Evolutionary conservation across 2,113 vertebrate genomes (phyloP).

Genomic region (Gopherus evgoodei): DNA sequence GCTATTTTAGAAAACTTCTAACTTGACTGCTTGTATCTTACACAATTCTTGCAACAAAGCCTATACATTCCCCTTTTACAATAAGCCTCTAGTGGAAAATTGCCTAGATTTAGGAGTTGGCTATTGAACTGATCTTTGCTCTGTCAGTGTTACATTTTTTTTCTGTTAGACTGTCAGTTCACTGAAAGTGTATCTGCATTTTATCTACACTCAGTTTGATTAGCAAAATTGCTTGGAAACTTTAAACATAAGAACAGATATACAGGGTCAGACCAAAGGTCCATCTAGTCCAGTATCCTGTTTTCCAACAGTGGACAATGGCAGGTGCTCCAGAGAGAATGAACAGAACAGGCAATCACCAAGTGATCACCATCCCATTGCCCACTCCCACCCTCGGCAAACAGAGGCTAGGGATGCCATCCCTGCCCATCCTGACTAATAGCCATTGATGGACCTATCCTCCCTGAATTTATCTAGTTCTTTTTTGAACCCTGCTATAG

Average conservation of each 20-base stretch:
- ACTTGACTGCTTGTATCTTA: constrained; percentile 42
- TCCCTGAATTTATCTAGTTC: too few species aligned
- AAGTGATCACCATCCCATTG: too few species aligned
- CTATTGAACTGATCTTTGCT: constrained; percentile 54
- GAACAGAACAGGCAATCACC: too few species aligned
- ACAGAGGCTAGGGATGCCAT: too few species aligned
- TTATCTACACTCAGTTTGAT: constrained; percentile 50
- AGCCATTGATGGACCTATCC: too few species aligned
- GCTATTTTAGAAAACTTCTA: constrained; percentile 55
- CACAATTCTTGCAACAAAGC: not conserved
- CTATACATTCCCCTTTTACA: constrained; percentile 40
- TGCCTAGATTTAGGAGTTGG: constrained; percentile 63
- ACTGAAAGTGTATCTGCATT: constrained; percentile 66
- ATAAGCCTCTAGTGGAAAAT: constrained; percentile 1
- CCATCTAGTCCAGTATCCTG: too few species aligned
- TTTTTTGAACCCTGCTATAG: too few species aligned
- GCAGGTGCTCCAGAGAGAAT: too few species aligned
- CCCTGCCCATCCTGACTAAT: too few species aligned
- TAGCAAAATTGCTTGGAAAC: constrained; percentile 44
- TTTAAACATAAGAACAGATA: not conserved
- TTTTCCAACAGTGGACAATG: too few species aligned
- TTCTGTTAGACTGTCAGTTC: constrained; percentile 67
- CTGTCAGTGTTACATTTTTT: constrained; percentile 66
- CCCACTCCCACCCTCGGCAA: too few species aligned
- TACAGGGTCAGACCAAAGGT: too few species aligned